Percentiles rank a stretch among this genome's conserved stretches.
phyloP scores from a whole-genome alignment of 2,888 invertebrate genomes.

The Drosophila nigritarsus region DNA sequence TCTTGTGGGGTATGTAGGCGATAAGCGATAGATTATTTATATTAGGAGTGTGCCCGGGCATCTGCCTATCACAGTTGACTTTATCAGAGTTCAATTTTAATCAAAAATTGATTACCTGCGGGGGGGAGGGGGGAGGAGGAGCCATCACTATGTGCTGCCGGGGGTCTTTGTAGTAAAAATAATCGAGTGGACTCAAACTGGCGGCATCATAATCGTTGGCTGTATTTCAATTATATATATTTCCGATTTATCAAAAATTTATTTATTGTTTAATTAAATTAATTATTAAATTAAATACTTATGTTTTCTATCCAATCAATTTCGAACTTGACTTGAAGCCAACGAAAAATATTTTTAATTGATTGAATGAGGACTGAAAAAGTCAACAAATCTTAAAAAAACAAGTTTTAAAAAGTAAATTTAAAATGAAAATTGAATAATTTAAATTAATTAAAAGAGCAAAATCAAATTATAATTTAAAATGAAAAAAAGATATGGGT shows the following conservation, averaged over 20 bases:
- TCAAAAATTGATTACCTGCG: constrained; percentile 6
- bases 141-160: not conserved
- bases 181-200: constrained; percentile 1
- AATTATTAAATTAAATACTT: not conserved
- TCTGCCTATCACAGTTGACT: constrained; percentile 28
- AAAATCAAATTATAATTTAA: not conserved
- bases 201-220: not conserved
- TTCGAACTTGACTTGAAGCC: not conserved
- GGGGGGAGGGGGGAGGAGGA: not conserved
- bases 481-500: not conserved
- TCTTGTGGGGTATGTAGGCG: constrained; percentile 9
- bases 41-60: constrained; percentile 16
- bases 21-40: constrained; percentile 26
- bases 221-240: not conserved
- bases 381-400: not conserved
- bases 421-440: not conserved
- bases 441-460: not conserved
- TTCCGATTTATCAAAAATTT: not conserved
- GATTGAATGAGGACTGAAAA: not conserved
- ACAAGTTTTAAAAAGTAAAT: not conserved
- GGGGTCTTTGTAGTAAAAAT: not conserved
- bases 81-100: constrained; percentile 21
- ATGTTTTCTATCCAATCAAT: not conserved
- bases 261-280: not conserved
- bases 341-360: not conserved